Evolutionary conservation across 2,888 invertebrate species (phyloP).

Genomic region (Hymenopus coronatus): DNA sequence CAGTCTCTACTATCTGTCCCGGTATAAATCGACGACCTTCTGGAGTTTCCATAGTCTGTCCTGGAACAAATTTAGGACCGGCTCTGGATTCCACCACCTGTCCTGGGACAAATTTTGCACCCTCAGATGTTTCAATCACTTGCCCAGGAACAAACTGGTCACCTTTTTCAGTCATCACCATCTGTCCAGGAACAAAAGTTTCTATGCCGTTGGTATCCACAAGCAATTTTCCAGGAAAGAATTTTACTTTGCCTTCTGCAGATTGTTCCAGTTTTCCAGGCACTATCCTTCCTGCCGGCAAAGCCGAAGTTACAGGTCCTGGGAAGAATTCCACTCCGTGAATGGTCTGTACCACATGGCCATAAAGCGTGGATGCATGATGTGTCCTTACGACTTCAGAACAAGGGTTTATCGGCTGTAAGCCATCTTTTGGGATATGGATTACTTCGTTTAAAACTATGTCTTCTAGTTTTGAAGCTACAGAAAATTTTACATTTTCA

Average conservation of each 20-base stretch:
- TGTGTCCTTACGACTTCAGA: conserved; percentile 53
- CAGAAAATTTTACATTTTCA: conserved; percentile 51
- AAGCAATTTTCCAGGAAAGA: conserved; percentile 67
- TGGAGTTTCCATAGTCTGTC: conserved; percentile 68
- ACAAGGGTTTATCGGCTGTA: conserved; percentile 56
- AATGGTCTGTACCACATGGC: conserved; percentile 64
- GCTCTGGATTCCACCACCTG: conserved; percentile 69
- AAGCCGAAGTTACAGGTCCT: conserved; percentile 48
- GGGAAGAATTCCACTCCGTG: conserved; percentile 67
- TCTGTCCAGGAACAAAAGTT: conserved; percentile 64
- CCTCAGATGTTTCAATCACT: conserved; percentile 66
- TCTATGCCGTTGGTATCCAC: conserved; percentile 60
- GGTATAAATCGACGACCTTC: conserved; percentile 75
- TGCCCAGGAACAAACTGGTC: conserved; percentile 71
- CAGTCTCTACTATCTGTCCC: conserved; percentile 72
- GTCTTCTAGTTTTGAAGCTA: conserved; percentile 58
- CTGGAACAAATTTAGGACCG: conserved; percentile 65
- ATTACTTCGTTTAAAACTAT: conserved; percentile 55
- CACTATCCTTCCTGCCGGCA: conserved; percentile 60
- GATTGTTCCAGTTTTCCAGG: conserved; percentile 60
- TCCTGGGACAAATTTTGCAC: conserved; percentile 73
- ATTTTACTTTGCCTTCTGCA: conserved; percentile 61
- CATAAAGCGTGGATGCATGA: conserved; percentile 52
- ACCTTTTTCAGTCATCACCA: conserved; percentile 65
- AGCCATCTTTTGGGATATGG: conserved; percentile 45